These are phyloP conservation scores for Thalassophryne amazonica DNA, from an alignment of 2,797 vertebrate species.

Conservation along the genomic window DNA sequence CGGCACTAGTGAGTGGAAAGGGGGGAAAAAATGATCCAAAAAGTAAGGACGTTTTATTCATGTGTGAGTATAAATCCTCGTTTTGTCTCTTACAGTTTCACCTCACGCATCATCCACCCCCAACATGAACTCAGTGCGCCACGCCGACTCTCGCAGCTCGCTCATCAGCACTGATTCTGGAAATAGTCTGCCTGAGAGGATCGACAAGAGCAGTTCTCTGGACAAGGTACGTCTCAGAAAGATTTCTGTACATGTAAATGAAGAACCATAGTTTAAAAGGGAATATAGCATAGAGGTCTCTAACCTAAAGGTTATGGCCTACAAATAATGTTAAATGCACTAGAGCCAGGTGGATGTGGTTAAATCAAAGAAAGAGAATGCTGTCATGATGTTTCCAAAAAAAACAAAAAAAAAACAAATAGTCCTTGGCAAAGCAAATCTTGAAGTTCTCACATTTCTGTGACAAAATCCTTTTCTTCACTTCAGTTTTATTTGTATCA, in stretches of 20 bases:
- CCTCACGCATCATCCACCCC: slow-evolving; percentile 90
- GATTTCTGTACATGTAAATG: not conserved
- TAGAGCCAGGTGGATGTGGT: too few species aligned
- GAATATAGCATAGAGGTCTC: too few species aligned
- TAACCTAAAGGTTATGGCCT: too few species aligned
- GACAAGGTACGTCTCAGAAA: slow-evolving; percentile 84
- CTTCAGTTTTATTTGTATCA: too few species aligned
- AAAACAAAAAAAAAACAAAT: too few species aligned
- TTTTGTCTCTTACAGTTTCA: slow-evolving; percentile 76
- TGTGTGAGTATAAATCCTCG: not conserved
- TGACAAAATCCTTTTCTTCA: too few species aligned
- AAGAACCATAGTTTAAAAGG: too few species aligned
- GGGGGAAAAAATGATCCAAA: not conserved
- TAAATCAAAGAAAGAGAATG: too few species aligned
- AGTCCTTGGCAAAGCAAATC: too few species aligned
- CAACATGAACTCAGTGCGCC: slow-evolving; percentile 87
- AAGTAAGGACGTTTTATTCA: not conserved
- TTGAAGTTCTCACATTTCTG: too few species aligned
- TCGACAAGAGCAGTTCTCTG: slow-evolving; percentile 89
- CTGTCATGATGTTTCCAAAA: too few species aligned
- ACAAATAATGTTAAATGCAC: too few species aligned
- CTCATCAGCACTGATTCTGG: slow-evolving; percentile 94
- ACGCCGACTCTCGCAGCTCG: slow-evolving; percentile 91
- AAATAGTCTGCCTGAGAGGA: slow-evolving; percentile 88
- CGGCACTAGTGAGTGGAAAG: slow-evolving; percentile 83